Base-by-base conservation (phyloP, 2,797 vertebrate species). In the Peromyscus melanophrys region DNA sequence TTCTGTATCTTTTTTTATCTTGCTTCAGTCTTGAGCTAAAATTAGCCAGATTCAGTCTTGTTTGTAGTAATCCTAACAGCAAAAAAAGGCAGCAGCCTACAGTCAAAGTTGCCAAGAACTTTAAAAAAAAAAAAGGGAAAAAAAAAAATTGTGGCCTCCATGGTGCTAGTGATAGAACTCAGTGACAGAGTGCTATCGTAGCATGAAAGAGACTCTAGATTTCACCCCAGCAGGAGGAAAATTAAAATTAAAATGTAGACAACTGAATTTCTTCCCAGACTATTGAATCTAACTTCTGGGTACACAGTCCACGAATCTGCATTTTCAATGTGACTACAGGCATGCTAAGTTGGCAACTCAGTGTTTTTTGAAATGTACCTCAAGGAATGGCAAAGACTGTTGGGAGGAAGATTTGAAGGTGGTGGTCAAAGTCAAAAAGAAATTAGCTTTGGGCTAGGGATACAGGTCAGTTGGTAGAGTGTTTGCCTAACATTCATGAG, bases 361-460 rank as follows among this genome's bases (percentile, higher is more conserved):
- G 76, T 86, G 49, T 46, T 83, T 86, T 95, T 63, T 59, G 83
- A 93, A 92, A 89, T 52, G 29, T 96, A 40, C 71, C 92, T 78
- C 40, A 81, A 96, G 55, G 13, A 69, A 92, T 16, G 55, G 80
- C 46, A 93, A 94, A 75, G 59, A 19, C 27, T 61, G 11, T 31
- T 77, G 13, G 4, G 21, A 77, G 19, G 55, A 27, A 37, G 14
- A 82, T 85, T 95, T 61, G 65, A 86, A 85, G 93, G 46, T 37
- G 67, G 29, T 19, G 9, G 19, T 81, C 27, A 78, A 78, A 31
- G 46, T 78, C 14, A 91, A 69, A 93, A 87, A 89, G 78, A 92
- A 92, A 46, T 65, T 34, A 46, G 59, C 82, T 84, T 65, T 84
- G 29, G 76, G 34, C 19, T 57, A 55, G 49, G 49, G 34, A 77